Evolutionary conservation across 2,888 invertebrate species (phyloP).

Genomic region (Drosophila pullipes): DNA sequence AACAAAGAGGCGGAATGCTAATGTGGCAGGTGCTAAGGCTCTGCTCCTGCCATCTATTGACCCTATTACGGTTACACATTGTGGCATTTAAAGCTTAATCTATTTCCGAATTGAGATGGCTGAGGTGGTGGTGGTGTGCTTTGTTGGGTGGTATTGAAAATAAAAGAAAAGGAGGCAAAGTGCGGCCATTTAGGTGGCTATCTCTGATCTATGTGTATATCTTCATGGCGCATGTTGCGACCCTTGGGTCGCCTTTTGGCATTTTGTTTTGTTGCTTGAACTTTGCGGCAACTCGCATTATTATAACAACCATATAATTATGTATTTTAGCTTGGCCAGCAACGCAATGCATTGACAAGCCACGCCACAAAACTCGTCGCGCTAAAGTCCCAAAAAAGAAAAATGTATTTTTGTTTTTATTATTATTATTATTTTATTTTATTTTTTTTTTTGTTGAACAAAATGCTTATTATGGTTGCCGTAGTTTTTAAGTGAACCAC

Average conservation of each 20-base stretch:
- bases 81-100: conserved; percentile 63
- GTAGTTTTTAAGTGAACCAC: conserved; percentile 67
- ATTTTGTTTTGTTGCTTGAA: conserved; percentile 47
- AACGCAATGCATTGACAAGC: conserved; percentile 55
- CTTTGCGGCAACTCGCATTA: conserved; percentile 75
- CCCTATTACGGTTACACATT: conserved; percentile 61
- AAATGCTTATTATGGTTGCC: conserved; percentile 71
- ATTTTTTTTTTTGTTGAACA: conserved; percentile 27
- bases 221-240: conserved; percentile 34
- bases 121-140: too few relatives aligned
- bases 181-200: conserved; percentile 43
- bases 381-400: conserved; percentile 2
- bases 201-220: conserved; percentile 55
- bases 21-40: conserved; percentile 45
- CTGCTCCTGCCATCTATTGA: conserved; percentile 47
- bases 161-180: conserved; percentile 10
- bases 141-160: background rate
- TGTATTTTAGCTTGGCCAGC: conserved; percentile 67
- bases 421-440: background rate
- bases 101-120: conserved; percentile 44
- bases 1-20: conserved; percentile 63
- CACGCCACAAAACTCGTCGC: background rate
- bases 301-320: conserved; percentile 74
- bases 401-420: background rate
- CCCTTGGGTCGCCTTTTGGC: conserved; percentile 38